A percentile compares a stretch with the other conserved stretches of the same genome.
Evolutionary conservation across 2,888 invertebrate species (phyloP).

Genomic region (Nephrotoma appendiculata): DNA sequence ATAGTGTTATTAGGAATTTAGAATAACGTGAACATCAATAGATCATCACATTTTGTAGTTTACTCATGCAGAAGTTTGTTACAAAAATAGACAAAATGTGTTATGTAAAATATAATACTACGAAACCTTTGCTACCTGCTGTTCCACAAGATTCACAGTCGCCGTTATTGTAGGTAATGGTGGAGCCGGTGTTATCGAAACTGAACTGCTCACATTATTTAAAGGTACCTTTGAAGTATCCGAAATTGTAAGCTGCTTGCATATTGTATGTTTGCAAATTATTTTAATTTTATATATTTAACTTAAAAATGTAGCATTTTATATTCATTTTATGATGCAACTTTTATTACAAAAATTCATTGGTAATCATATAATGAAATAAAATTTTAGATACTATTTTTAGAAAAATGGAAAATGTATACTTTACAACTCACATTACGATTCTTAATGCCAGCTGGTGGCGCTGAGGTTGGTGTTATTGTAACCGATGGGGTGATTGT

Average conservation of each 20-base stretch:
- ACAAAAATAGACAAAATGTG: not conserved
- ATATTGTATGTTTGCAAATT: not conserved
- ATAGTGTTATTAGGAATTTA: not conserved
- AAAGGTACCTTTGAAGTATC: conserved; percentile 35
- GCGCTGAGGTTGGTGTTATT: conserved; percentile 60
- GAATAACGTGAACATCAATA: not conserved
- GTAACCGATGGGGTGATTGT: conserved; percentile 56
- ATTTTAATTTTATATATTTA: not conserved
- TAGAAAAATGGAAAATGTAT: not conserved
- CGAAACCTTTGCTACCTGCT: conserved; percentile 5
- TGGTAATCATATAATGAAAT: not conserved
- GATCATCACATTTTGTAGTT: not conserved
- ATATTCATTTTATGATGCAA: not conserved
- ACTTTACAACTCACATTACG: conserved; percentile 34
- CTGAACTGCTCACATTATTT: conserved; percentile 31
- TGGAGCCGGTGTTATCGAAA: conserved; percentile 33
- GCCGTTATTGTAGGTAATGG: conserved; percentile 14
- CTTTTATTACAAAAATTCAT: not conserved
- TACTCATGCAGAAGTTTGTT: not conserved
- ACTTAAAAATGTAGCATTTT: not conserved
- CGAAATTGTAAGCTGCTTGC: conserved; percentile 32
- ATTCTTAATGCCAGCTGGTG: conserved; percentile 36
- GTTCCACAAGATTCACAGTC: not conserved
- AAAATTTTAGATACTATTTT: not conserved
- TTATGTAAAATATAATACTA: not conserved